A percentile compares a stretch with the other conserved stretches of the same genome.
These are phyloP conservation scores for Xenopus petersii DNA, from an alignment of 2,797 vertebrate species.

Conservation along the genomic window DNA sequence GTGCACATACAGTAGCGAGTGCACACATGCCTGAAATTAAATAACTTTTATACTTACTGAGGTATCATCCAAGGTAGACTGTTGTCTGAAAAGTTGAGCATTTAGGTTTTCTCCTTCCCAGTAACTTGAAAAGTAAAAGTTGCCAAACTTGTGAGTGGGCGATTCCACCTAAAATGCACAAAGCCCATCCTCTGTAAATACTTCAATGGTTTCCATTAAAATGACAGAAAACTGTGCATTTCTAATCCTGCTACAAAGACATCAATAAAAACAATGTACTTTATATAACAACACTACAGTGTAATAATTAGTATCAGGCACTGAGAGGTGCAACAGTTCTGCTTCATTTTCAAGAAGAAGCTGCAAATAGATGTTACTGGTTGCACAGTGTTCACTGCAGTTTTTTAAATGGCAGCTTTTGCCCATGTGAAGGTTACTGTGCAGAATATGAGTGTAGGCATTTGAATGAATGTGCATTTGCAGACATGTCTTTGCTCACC, in stretches of 20 bases:
- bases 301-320: too few relatives aligned
- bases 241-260: too few relatives aligned
- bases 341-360: too few relatives aligned
- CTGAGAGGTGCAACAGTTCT: too few relatives aligned
- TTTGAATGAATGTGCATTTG: too few relatives aligned
- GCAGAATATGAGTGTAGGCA: background rate
- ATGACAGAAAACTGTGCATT: too few relatives aligned
- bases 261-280: too few relatives aligned
- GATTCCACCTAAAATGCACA: constrained; percentile 78
- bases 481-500: constrained; percentile 64
- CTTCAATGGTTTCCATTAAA: too few relatives aligned
- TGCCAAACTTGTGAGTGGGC: constrained; percentile 78
- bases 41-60: constrained; percentile 72
- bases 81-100: constrained; percentile 84
- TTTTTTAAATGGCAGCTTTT: background rate
- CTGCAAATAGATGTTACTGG: too few relatives aligned
- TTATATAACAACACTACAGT: too few relatives aligned
- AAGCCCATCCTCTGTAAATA: constrained; percentile 5
- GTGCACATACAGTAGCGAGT: too few relatives aligned
- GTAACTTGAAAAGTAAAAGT: constrained; percentile 77
- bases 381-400: background rate
- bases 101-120: constrained; percentile 89
- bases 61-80: constrained; percentile 73
- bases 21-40: background rate
- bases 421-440: background rate